phyloP scores from a whole-genome alignment of 2,113 vertebrate genomes.

The Ophiodon elongatus region DNA sequence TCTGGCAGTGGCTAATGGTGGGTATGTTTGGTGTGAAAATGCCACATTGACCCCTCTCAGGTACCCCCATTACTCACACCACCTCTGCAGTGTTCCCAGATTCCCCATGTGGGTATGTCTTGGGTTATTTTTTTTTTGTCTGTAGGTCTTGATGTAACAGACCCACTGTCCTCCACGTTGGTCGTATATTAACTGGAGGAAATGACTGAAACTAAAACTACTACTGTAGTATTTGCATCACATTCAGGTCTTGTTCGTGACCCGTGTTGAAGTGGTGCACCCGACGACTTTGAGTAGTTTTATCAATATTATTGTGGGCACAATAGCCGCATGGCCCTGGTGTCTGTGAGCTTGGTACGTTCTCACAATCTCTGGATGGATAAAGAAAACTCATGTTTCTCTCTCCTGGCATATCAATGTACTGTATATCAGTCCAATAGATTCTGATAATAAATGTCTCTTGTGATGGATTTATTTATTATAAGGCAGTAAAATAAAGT shows the following conservation, averaged over 20 bases:
- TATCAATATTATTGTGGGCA: neutral
- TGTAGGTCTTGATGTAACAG: slow-evolving; percentile 12
- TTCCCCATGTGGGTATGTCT: slow-evolving; percentile 6
- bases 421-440: neutral
- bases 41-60: slow-evolving; percentile 62
- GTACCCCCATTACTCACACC: slow-evolving; percentile 69
- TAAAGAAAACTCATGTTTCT: no score
- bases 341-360: no score
- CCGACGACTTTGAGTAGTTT: neutral
- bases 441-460: neutral
- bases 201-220: slow-evolving; percentile 14
- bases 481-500: neutral
- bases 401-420: no score
- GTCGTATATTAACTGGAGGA: slow-evolving; percentile 22
- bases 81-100: slow-evolving; percentile 30
- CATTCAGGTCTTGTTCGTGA: neutral
- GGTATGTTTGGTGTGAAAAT: slow-evolving; percentile 65
- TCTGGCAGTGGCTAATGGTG: slow-evolving; percentile 65
- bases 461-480: neutral
- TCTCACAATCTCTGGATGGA: no score
- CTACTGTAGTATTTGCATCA: neutral
- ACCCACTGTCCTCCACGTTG: neutral
- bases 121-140: neutral
- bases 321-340: neutral
- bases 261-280: neutral